A percentile compares a stretch with the other conserved stretches of the same genome.
Conservation (phyloP, 2,888 invertebrate species). For the Nemurella pictetii region DNA sequence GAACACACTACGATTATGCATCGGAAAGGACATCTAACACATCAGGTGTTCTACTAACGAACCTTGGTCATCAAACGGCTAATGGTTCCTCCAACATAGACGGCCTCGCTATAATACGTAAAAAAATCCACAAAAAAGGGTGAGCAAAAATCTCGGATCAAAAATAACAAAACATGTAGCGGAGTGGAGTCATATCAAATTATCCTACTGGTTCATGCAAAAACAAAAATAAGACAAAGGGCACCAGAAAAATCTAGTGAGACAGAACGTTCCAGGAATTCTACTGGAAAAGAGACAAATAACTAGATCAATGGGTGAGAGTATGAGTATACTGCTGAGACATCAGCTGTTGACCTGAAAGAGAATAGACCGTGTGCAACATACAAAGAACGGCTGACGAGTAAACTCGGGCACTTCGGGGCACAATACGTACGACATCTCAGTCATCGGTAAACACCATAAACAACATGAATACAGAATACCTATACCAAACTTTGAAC, state of each 20-base stretch:
- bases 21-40: not conserved
- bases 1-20: not conserved
- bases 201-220: not conserved
- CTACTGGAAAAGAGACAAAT: conserved; percentile 1
- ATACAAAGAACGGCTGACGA: not conserved
- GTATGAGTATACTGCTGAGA: not conserved
- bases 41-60: not conserved
- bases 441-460: not conserved
- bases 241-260: not conserved
- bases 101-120: not conserved
- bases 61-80: not conserved
- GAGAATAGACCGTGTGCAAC: not conserved
- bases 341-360: not conserved
- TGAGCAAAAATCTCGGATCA: not conserved
- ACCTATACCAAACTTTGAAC: not conserved
- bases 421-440: not conserved
- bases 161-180: not conserved
- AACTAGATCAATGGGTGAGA: not conserved
- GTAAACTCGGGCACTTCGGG: not conserved
- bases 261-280: not conserved
- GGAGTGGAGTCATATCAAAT: not conserved
- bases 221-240: not conserved
- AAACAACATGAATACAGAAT: not conserved
- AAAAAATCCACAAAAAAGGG: not conserved
- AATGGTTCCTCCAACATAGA: not conserved